These are phyloP conservation scores for Andrena cerasifolii DNA, from an alignment of 1,140 invertebrate species.

Conservation along the genomic window DNA sequence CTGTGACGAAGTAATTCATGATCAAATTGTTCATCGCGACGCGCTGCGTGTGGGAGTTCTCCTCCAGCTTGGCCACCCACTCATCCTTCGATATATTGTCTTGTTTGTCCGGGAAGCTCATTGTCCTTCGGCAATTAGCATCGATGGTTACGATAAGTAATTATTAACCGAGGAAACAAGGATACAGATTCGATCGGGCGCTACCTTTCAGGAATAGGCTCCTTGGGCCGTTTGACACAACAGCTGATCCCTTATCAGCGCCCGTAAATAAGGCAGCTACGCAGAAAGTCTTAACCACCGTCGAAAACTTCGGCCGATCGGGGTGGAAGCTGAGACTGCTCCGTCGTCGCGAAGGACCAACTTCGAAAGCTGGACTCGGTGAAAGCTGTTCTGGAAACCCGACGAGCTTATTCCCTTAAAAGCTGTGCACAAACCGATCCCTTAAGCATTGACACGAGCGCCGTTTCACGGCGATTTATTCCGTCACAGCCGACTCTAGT, in stretches of 20 bases:
- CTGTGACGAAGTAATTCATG: constrained; percentile 99
- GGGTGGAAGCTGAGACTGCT: not conserved
- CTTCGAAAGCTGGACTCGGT: too few species aligned
- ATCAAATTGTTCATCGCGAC: constrained; percentile 98
- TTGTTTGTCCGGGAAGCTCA: constrained; percentile 79
- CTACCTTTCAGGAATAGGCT: not conserved
- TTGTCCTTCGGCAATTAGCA: constrained; percentile 49
- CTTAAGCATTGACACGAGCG: not conserved
- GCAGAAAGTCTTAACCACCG: not conserved
- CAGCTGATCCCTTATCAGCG: constrained; percentile 31
- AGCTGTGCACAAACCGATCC: not conserved
- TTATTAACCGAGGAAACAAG: not conserved
- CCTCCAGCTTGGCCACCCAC: constrained; percentile 81
- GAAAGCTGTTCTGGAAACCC: not conserved
- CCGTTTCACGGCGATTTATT: not conserved
- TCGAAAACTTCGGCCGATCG: not conserved
- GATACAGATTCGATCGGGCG: not conserved
- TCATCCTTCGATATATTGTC: constrained; percentile 78
- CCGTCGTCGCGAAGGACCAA: not conserved
- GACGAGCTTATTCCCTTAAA: not conserved
- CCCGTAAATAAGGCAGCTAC: constrained; percentile 2
- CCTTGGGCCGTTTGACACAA: constrained; percentile 26
- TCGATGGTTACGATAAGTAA: constrained; percentile 8
- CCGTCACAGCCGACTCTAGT: too few species aligned
- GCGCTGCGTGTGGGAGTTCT: constrained; percentile 92